Evolutionary conservation across 2,888 invertebrate genomes (phyloP).

Genomic region (Cheiracanthium punctorium): DNA sequence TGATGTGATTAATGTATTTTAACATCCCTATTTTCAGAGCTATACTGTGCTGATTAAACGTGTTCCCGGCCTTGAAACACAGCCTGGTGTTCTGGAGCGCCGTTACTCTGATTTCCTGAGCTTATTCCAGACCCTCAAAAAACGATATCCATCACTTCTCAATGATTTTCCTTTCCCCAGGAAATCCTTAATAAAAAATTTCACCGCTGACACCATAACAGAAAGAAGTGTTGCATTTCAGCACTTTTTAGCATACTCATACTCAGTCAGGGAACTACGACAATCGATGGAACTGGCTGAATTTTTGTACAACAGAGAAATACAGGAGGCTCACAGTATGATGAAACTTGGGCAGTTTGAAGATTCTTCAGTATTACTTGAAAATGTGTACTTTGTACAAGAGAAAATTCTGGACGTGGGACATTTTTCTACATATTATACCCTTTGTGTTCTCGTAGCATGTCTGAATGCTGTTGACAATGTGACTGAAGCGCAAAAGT

Average conservation of each 20-base stretch:
- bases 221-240: conserved; percentile 76
- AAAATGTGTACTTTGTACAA: conserved; percentile 75
- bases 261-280: conserved; percentile 75
- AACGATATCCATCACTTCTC: conserved; percentile 74
- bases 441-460: conserved; percentile 75
- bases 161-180: conserved; percentile 76
- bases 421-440: conserved; percentile 73
- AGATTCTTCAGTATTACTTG: conserved; percentile 74
- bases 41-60: conserved; percentile 72
- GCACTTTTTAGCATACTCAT: conserved; percentile 75
- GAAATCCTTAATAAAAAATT: conserved; percentile 76
- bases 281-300: conserved; percentile 75
- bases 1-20: neutral
- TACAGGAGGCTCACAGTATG: conserved; percentile 73
- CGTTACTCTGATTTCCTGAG: conserved; percentile 77
- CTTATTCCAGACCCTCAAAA: conserved; percentile 74
- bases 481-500: conserved; percentile 74
- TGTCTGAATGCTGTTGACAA: conserved; percentile 74
- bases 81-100: conserved; percentile 75
- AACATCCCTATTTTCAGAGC: conserved; percentile 31
- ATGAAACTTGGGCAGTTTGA: conserved; percentile 74
- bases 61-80: conserved; percentile 73
- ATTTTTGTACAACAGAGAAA: conserved; percentile 75
- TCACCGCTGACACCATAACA: conserved; percentile 75
- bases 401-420: conserved; percentile 75